Percentiles rank a stretch among this genome's conserved stretches.
These are phyloP conservation scores for Gallinago jamesoni DNA, from an alignment of 2,113 vertebrate genomes.

Conservation along the genomic window DNA sequence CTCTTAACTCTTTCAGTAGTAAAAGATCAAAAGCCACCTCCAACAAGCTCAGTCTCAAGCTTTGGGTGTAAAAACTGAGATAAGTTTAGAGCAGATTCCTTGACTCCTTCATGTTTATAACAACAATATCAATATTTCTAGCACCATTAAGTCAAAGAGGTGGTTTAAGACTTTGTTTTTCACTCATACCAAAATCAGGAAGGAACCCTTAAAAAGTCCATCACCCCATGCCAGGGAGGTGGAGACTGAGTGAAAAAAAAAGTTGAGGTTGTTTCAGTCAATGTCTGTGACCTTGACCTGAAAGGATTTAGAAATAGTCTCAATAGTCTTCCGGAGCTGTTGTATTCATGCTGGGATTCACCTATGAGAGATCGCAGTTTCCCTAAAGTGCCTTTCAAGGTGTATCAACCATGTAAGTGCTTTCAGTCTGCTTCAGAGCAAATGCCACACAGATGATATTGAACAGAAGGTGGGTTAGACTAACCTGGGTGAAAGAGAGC, in stretches of 20 bases:
- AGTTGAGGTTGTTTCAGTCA: not conserved
- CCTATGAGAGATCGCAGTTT: not conserved
- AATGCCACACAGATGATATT: not conserved
- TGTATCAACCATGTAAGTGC: not conserved
- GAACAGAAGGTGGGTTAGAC: not conserved
- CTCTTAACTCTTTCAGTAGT: not conserved
- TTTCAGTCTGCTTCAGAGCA: not conserved
- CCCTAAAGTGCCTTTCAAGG: not conserved
- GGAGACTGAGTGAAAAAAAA: not conserved
- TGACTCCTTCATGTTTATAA: not conserved
- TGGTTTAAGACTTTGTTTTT: not conserved
- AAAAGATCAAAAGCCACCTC: not conserved
- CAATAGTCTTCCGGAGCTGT: accelerated
- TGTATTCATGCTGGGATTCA: not conserved
- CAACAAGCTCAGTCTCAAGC: not conserved
- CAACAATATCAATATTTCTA: not conserved
- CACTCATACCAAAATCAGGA: not conserved
- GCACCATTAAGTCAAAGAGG: not conserved
- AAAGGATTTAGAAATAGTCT: not conserved
- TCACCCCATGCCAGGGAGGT: not conserved
- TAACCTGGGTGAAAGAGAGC: not conserved
- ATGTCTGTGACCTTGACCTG: not conserved
- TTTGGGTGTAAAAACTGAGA: not conserved
- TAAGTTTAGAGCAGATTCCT: not conserved
- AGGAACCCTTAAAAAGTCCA: not conserved